Evolutionary conservation across 2,888 invertebrate species (phyloP), one percentile per base, ranked within the genome.

Genomic region (Slavum lentiscoides): DNA sequence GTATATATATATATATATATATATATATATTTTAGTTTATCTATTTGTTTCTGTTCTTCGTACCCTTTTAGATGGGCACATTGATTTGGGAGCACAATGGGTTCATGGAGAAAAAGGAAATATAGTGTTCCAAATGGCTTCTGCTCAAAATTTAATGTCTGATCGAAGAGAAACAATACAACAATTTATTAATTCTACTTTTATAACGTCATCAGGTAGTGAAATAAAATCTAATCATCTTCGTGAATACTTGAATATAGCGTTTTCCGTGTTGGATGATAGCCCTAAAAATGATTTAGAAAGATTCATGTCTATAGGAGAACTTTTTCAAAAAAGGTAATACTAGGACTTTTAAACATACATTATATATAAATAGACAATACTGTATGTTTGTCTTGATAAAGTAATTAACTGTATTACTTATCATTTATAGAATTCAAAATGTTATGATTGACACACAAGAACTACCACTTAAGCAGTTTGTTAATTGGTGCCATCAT

Each of bases 21-120:
- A n/a, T 23, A 17, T 1, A 17, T 17, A 43, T 69, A 23, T 23
- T 53, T n/a, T 30, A 6, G n/a, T 69, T 69, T 19, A 55, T 30
- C 30, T 19, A n/a, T 69, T 11, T 7, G 5, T 30, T 30, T 30
- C 9, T 68, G 19, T 68, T 49, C 53, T 11, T 68, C 19, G 5
- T 69, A 68, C 6, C 30, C 15, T n/a, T 69, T 55, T 82, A 81
- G 89, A 89, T 0, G 89, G 88, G 83, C 86, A 89, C 8, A 87
- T 93, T 8, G 94, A 94, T 85, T 85, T 93, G 73, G 94, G 94
- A 0, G 94, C 92, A 68, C 93, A 94, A 84, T 94, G 93, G 93
- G 91, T 92, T 81, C 92, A 93, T 84, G 93, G 93, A 0, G 91
- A 92, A 85, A 87, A 89, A 85, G 88, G 88, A 69, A 91, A 92